Percentiles rank a stretch among this genome's conserved stretches.
These are phyloP conservation scores for Brachionus rubens DNA, from an alignment of 1,140 invertebrate species.

Conservation along the genomic window DNA sequence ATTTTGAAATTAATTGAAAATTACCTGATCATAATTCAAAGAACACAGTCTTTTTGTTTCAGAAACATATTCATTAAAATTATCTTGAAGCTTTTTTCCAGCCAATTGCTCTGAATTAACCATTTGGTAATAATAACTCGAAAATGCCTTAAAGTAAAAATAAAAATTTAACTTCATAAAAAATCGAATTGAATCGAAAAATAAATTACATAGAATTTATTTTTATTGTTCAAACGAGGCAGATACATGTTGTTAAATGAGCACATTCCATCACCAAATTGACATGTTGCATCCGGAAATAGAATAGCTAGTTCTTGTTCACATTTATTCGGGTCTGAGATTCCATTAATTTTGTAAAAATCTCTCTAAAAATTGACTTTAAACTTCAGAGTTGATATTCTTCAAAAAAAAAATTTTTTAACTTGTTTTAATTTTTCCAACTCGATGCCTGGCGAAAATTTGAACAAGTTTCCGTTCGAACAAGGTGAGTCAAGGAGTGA, in stretches of 20 bases:
- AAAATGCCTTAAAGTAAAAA: background rate
- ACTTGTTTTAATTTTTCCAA: conserved; percentile 19
- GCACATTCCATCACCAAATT: background rate
- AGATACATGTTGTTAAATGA: conserved; percentile 16
- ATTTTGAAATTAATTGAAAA: background rate
- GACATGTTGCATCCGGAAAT: background rate
- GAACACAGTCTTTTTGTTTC: conserved; percentile 10
- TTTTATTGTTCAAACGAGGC: background rate
- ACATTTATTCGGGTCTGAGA: background rate
- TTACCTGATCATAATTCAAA: conserved; percentile 23
- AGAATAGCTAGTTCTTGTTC: background rate
- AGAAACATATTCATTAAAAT: background rate
- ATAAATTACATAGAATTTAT: conserved; percentile 12
- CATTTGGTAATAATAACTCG: conserved; percentile 44
- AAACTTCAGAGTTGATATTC: no score
- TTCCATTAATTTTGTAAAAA: background rate
- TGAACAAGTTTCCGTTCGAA: conserved; percentile 18
- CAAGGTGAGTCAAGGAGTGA: conserved; percentile 13
- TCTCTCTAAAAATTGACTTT: background rate
- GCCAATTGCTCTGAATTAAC: conserved; percentile 11
- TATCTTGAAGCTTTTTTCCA: background rate
- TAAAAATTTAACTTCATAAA: background rate
- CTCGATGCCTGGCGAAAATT: background rate
- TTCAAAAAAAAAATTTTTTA: background rate
- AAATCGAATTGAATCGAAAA: background rate